A percentile compares a stretch with the other conserved stretches of the same genome.
Conservation (phyloP, 2,888 invertebrate species). For the Drosophila atroscutellata region DNA sequence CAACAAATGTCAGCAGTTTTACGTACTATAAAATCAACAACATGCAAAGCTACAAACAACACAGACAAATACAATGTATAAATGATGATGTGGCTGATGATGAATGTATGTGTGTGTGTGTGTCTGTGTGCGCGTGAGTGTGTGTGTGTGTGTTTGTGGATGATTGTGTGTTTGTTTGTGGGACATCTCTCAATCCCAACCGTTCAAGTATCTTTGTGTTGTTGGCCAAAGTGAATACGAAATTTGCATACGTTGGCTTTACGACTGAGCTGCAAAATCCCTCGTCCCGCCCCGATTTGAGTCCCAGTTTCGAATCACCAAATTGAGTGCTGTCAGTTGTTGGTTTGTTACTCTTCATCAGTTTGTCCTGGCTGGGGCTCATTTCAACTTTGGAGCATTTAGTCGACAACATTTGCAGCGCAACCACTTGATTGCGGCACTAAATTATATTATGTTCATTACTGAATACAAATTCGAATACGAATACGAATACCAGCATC, state of each 20-base stretch:
- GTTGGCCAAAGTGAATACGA: constrained; percentile 73
- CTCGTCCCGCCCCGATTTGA: constrained; percentile 17
- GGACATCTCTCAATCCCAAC: constrained; percentile 38
- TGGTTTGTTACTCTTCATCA: constrained; percentile 50
- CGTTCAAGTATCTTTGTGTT: constrained; percentile 54
- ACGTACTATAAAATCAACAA: constrained; percentile 53
- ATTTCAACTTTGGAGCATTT: constrained; percentile 63
- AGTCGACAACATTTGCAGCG: constrained; percentile 52
- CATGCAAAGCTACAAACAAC: constrained; percentile 30
- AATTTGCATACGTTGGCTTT: constrained; percentile 78
- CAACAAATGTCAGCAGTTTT: constrained; percentile 78
- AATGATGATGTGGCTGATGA: constrained; percentile 78
- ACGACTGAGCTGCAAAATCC: constrained; percentile 58
- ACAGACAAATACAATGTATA: constrained; percentile 76
- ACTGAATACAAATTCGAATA: constrained; percentile 33
- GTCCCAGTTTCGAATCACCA: constrained; percentile 61
- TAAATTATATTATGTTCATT: constrained; percentile 74
- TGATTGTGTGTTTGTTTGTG: neutral
- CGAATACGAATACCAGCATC: constrained; percentile 4
- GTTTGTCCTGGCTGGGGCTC: constrained; percentile 45
- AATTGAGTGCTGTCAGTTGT: constrained; percentile 62
- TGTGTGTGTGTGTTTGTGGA: constrained; percentile 28
- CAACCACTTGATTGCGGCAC: constrained; percentile 75
- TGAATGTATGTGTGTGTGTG: constrained; percentile 59
- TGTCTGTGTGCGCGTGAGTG: constrained; percentile 18